Base-by-base conservation (phyloP, 2,797 vertebrate genomes). In the Geotrypetes seraphini region DNA sequence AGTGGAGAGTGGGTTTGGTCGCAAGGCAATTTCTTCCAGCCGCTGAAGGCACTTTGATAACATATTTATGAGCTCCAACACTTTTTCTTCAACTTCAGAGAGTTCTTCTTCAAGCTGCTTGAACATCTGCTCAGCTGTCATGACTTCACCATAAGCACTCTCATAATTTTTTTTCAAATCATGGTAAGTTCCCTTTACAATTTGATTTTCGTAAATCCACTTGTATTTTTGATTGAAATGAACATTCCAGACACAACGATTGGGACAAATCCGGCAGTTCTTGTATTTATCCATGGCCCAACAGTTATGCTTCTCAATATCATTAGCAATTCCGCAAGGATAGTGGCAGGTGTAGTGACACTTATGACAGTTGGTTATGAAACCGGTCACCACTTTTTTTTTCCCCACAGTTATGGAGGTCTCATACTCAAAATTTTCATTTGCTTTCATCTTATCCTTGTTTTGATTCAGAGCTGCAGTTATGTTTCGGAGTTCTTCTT, bases 21-120 rank as follows among this genome's bases (percentile, higher is more conserved):
- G 64, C 25, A 71, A 39, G 2, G 58, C 50, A 2, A 60, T 68
- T n/a, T 49, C 35, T 28, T 53, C 35, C 0, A 71, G 60, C 12
- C 33, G 38, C 18, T 39, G 45, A 3, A 64, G 20, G 43, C 36
- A 47, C 3, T 17, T 1, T 1, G 7, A 11, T 3, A 43, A 49
- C 0, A 1, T 5, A 2, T 43, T 1, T 2, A 43, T 39, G 3
- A 56, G 7, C 1, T 2, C 1, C 8, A 5, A 3, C 8, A 53
- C 42, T 3, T 25, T 3, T 3, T 2, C 1, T 26, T 51, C 32
- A 9, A 47, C 11, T 7, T 4, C 11, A 9, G 12, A 7, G 1
- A 1, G 2, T 0, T 52, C 2, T 9, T 5, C 14, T 5, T 18
- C 5, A 8, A 33, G 8, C 6, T 4, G 10, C 6, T 16, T 14